Conservation (phyloP, 2,797 vertebrate genomes). For the Loriculus beryllinus region DNA sequence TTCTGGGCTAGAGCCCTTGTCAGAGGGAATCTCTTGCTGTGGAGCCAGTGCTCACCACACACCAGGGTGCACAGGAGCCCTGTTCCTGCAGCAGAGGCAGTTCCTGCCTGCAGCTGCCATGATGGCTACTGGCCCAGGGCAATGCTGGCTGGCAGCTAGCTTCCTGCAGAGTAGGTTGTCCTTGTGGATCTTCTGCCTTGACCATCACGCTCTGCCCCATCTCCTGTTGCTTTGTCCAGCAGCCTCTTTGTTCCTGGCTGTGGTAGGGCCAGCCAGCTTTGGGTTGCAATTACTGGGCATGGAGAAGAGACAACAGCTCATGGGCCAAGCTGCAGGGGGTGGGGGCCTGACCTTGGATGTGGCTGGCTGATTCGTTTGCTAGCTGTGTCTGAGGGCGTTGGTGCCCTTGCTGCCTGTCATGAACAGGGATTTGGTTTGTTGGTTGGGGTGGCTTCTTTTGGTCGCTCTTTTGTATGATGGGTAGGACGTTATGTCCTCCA, state of each 20-base stretch:
- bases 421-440: neutral
- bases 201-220: neutral
- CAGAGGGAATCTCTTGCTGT: neutral
- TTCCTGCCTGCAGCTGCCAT: neutral
- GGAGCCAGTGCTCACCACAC: neutral
- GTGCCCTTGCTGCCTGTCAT: neutral
- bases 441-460: neutral
- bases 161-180: neutral
- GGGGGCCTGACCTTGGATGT: neutral
- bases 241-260: neutral
- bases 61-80: neutral
- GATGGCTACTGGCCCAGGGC: neutral
- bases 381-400: neutral
- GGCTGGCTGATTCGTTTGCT: neutral
- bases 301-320: neutral
- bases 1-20: neutral
- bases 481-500: neutral
- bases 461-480: neutral
- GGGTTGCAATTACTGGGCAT: neutral
- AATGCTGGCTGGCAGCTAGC: neutral
- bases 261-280: neutral
- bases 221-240: neutral
- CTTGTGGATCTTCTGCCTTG: neutral
- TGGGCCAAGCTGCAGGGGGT: neutral
- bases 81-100: rapidly evolving